These are phyloP conservation scores for Cygnus buccinator DNA, from an alignment of 2,113 vertebrate genomes.

Conservation along the genomic window DNA sequence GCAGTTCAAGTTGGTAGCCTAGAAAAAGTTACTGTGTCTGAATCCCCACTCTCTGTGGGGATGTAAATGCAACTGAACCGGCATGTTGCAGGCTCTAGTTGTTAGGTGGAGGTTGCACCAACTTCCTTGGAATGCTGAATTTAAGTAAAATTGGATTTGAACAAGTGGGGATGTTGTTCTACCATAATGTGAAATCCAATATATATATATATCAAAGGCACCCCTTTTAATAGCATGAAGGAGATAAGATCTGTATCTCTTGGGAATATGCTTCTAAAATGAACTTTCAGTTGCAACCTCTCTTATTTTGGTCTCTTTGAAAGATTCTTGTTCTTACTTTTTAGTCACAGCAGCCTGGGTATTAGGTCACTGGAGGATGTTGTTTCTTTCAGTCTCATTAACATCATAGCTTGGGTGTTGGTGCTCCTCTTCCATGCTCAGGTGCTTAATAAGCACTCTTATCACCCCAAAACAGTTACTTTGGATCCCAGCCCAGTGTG, in stretches of 20 bases:
- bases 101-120: neutral
- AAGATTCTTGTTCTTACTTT: neutral
- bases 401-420: neutral
- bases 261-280: conserved; percentile 19
- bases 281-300: neutral
- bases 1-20: neutral
- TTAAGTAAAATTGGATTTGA: neutral
- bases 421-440: neutral
- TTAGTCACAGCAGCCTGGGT: neutral
- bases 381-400: neutral
- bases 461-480: neutral
- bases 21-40: neutral
- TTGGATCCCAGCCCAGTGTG: conserved; percentile 38
- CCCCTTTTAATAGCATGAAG: conserved; percentile 21
- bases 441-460: conserved; percentile 19
- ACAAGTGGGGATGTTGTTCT: conserved; percentile 15
- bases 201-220: neutral
- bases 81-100: neutral
- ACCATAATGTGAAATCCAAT: neutral
- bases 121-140: neutral
- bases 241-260: conserved; percentile 32
- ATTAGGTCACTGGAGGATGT: neutral
- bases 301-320: neutral
- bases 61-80: neutral
- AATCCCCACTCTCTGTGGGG: neutral